Evolutionary conservation across 2,888 invertebrate genomes (phyloP), one percentile per base, ranked within the genome.

Genomic region (Zygothrica quintamaculata): DNA sequence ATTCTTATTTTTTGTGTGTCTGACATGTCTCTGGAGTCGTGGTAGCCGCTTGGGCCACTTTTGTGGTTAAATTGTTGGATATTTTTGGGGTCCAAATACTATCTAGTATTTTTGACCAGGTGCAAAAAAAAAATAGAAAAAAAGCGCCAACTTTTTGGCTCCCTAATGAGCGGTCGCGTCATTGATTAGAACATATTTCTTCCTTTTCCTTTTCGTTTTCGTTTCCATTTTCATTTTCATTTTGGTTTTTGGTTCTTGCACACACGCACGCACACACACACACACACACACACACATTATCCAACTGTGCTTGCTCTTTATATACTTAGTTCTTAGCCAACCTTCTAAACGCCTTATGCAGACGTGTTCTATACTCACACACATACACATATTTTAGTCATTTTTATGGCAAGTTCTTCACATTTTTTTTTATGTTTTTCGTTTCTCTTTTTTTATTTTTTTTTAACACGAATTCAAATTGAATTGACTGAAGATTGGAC

Each of bases 401-500:
- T 48, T 57, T 67, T 67, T 37, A 39, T 47, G 64, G 40, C 42
- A 57, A 6, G 31, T 50, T 55, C 26, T 48, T 31, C 9, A 42
- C 8, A 33, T n/a, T 33, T 46, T 31, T 12, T 26, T 26, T 26
- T 8, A 26, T 26, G 8, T 26, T 26, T 26, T 8, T 26, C 8
- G 8, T 26, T 26, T 26, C 26, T 26, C 8, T 48, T 8, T 13
- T 18, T 11, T 26, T 52, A 9, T 16, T 34, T 46, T 31, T 31
- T 39, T 12, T 26, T 9, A 36, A 46, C 40, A 43, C 39, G 29
- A 69, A 70, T 69, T 70, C 64, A 66, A 72, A 87, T 74, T 85
- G 79, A 85, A 87, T 82, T 75, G 64, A 66, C 57, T 77, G 59
- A 57, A 59, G 39, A 48, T 51, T 48, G 36, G 16, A 40, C 43